A percentile compares a stretch with the other conserved stretches of the same genome.
Evolutionary conservation across 2,113 vertebrate genomes (phyloP).

Genomic region (Thalassarche chlororhynchos): DNA sequence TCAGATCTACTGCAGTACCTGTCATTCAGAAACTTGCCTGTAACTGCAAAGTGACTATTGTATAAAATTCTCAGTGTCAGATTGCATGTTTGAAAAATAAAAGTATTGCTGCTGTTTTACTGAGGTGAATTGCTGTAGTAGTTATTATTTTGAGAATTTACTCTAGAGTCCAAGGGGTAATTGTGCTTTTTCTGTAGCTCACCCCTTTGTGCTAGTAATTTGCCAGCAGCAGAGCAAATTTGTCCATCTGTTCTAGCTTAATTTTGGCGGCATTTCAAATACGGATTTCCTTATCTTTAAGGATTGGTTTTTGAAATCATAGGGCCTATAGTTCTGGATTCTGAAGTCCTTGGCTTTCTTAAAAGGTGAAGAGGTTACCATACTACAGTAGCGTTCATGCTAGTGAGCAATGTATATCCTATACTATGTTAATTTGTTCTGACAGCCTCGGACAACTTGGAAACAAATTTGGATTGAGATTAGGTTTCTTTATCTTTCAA

Average conservation of each 20-base stretch:
- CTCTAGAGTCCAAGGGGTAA: background rate
- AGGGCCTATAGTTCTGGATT: background rate
- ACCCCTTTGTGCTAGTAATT: background rate
- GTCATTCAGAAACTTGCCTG: fast-evolving
- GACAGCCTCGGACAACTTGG: background rate
- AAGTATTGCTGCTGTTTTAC: background rate
- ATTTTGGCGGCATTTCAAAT: background rate
- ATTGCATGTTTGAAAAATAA: background rate
- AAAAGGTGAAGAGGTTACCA: background rate
- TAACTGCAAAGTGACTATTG: background rate
- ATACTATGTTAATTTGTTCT: background rate
- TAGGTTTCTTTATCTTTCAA: background rate
- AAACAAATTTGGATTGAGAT: background rate
- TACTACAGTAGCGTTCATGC: background rate
- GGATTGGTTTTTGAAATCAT: background rate
- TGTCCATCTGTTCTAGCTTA: background rate
- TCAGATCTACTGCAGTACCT: background rate
- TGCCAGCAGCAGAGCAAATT: background rate
- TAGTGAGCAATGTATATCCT: background rate
- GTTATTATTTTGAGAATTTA: background rate
- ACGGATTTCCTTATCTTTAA: background rate
- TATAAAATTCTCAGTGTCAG: background rate
- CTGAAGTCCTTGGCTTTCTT: background rate
- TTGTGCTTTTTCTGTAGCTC: background rate
- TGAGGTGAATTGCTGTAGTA: background rate